phyloP scores from a whole-genome alignment of 2,797 vertebrate genomes.

The Chiroxiphia lanceolata region DNA sequence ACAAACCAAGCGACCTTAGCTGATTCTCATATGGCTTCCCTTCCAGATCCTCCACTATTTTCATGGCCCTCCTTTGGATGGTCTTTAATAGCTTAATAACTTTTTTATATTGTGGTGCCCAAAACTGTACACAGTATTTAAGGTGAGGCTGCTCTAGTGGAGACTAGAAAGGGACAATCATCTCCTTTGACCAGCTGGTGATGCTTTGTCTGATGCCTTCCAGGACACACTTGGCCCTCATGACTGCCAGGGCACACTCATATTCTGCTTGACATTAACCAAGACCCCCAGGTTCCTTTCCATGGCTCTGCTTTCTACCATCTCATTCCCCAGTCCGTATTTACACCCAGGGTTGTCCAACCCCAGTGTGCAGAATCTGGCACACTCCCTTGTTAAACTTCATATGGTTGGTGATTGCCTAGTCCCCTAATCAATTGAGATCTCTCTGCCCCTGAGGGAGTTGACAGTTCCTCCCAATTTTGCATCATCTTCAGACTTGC shows the following conservation, averaged over 20 bases:
- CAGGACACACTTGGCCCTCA: neutral
- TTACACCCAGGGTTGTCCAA: neutral
- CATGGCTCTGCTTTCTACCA: neutral
- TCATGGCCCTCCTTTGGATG: too few species aligned
- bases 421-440: neutral
- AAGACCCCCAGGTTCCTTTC: neutral
- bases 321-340: neutral
- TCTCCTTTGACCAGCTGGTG: fast-evolving
- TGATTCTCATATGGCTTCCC: too few species aligned
- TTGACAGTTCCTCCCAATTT: neutral
- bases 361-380: neutral
- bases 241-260: neutral
- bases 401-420: neutral
- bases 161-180: neutral
- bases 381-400: neutral
- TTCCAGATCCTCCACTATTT: too few species aligned
- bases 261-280: neutral
- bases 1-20: too few species aligned
- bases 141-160: neutral
- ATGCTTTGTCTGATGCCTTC: too few species aligned
- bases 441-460: neutral
- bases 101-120: neutral
- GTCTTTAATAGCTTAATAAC: neutral
- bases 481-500: neutral
- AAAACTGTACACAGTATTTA: neutral